Evolutionary conservation across 2,113 vertebrate genomes (phyloP).

Genomic region (Vimba vimba): DNA sequence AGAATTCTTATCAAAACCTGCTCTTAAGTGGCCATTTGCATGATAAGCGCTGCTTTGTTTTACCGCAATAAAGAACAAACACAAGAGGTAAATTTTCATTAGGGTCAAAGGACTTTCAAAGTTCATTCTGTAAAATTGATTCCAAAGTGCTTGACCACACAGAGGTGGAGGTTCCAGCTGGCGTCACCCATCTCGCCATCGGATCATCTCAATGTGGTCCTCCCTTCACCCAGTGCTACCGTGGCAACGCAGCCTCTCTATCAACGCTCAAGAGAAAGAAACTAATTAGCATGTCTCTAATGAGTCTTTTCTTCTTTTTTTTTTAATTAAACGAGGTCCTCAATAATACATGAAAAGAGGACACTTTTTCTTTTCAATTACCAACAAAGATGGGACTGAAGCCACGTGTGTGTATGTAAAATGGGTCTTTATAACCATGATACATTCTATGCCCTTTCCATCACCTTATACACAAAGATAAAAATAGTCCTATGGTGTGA

Average conservation of each 20-base stretch:
- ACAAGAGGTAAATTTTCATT: not conserved
- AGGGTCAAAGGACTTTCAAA: constrained; percentile 34
- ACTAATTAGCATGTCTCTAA: constrained; percentile 83
- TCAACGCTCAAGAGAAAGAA: constrained; percentile 67
- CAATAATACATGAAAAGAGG: constrained; percentile 82
- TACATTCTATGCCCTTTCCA: not conserved
- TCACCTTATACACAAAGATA: constrained; percentile 22
- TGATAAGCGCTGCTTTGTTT: constrained; percentile 16
- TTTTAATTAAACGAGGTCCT: constrained; percentile 81
- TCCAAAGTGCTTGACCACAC: not conserved
- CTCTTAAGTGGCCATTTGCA: constrained; percentile 35
- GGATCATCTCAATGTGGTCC: constrained; percentile 54
- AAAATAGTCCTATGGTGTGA: not conserved
- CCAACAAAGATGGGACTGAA: constrained; percentile 68
- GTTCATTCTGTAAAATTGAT: constrained; percentile 9
- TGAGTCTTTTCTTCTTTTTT: constrained; percentile 79
- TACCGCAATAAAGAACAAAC: not conserved
- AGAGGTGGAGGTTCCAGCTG: constrained; percentile 28
- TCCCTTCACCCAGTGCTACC: constrained; percentile 49
- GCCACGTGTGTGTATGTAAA: constrained; percentile 63
- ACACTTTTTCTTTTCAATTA: constrained; percentile 77
- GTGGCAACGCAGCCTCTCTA: constrained; percentile 62
- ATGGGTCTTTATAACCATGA: constrained; percentile 13
- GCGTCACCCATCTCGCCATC: constrained; percentile 45
- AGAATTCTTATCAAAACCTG: constrained; percentile 34